These are phyloP conservation scores for Nyctibius bracteatus DNA, from an alignment of 2,113 vertebrate species.

Conservation along the genomic window DNA sequence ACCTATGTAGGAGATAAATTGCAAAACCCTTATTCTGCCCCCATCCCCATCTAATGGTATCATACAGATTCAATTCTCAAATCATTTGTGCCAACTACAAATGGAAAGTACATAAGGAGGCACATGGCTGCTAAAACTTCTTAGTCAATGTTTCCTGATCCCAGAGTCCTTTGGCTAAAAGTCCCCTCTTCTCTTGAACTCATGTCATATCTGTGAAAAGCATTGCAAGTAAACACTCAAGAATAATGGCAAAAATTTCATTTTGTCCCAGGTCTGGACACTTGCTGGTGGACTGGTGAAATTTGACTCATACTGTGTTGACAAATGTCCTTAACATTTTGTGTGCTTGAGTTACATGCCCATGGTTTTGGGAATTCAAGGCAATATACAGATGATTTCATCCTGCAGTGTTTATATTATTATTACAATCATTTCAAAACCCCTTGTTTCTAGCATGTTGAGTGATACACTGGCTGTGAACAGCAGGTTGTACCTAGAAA, in stretches of 20 bases:
- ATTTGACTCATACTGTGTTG: not conserved
- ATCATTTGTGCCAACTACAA: not conserved
- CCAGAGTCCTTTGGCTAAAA: not conserved
- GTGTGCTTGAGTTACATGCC: not conserved
- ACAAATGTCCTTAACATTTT: not conserved
- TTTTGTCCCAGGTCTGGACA: not conserved
- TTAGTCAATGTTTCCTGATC: not conserved
- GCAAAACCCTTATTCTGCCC: not conserved
- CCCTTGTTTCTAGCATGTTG: not conserved
- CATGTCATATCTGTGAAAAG: not conserved
- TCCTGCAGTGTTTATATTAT: not conserved
- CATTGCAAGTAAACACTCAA: not conserved
- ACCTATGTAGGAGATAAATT: not conserved
- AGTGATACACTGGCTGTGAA: not conserved
- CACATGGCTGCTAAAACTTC: not conserved
- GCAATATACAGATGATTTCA: not conserved
- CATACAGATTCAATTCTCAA: not conserved
- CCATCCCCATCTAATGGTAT: not conserved
- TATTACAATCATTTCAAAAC: not conserved
- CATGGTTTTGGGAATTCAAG: not conserved
- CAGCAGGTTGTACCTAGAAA: not conserved
- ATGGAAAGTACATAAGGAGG: not conserved
- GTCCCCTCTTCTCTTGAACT: not conserved
- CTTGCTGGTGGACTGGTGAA: not conserved
- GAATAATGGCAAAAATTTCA: not conserved